Conservation (phyloP, 2,888 invertebrate genomes). For the Desoria tigrina region DNA sequence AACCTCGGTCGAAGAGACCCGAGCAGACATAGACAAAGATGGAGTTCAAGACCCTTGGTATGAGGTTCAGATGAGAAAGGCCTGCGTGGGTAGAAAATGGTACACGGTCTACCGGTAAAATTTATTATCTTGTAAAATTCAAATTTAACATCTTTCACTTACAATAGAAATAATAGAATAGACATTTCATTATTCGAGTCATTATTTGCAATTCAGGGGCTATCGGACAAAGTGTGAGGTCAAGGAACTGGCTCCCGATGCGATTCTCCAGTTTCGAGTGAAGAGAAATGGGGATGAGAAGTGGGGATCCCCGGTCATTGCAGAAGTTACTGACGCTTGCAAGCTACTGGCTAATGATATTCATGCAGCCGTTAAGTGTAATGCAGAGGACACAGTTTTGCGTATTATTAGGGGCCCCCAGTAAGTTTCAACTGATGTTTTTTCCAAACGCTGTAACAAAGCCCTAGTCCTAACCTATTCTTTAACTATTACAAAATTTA, state of each 20-base stretch:
- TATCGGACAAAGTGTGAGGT: slow-evolving; percentile 30
- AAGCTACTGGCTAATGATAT: slow-evolving; percentile 44
- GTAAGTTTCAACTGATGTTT: slow-evolving; percentile 20
- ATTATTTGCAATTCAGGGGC: slow-evolving; percentile 23
- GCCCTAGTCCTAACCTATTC: too few relatives aligned
- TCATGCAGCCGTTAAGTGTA: slow-evolving; percentile 43
- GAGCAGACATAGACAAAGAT: too few relatives aligned
- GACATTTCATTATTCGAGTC: not conserved
- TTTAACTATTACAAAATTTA: too few relatives aligned
- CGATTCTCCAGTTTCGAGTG: slow-evolving; percentile 41
- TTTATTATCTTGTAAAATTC: not conserved
- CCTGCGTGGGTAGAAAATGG: slow-evolving; percentile 24
- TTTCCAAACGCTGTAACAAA: too few relatives aligned
- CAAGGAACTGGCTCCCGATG: slow-evolving; percentile 39
- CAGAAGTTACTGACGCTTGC: slow-evolving; percentile 41
- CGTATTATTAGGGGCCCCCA: slow-evolving; percentile 39
- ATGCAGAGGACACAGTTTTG: slow-evolving; percentile 42
- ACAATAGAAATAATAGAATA: too few relatives aligned
- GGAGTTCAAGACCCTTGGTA: slow-evolving; percentile 25
- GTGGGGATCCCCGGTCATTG: slow-evolving; percentile 38
- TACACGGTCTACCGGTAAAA: slow-evolving; percentile 35
- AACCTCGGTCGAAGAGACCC: slow-evolving; percentile 4
- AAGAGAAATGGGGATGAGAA: slow-evolving; percentile 29
- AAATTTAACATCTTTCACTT: not conserved
- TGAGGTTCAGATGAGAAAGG: slow-evolving; percentile 41